phyloP scores from a whole-genome alignment of 1,140 invertebrate species.

The Theocolax elegans region DNA sequence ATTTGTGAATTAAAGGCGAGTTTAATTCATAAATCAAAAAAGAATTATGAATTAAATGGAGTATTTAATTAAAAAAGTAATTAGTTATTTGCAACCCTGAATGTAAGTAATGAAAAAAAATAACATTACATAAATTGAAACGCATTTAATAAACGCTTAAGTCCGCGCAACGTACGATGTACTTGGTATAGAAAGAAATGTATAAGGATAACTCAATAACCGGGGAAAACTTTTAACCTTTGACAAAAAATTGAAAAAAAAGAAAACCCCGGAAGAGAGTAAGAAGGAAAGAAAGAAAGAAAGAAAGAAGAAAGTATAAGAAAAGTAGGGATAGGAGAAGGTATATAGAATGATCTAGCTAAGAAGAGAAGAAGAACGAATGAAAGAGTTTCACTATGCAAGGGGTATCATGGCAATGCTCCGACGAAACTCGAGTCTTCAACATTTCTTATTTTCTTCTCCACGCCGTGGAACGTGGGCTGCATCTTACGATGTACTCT shows the following conservation, averaged over 20 bases:
- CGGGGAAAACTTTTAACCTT: slow-evolving; percentile 31
- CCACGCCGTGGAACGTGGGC: slow-evolving; percentile 32
- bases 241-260: slow-evolving; percentile 26
- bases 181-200: too few relatives aligned
- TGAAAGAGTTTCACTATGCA: slow-evolving; percentile 40
- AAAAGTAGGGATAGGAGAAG: neutral
- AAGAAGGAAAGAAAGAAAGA: neutral
- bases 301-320: neutral
- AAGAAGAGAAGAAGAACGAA: slow-evolving; percentile 16
- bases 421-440: slow-evolving; percentile 33
- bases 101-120: too few relatives aligned
- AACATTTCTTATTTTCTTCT: slow-evolving; percentile 38
- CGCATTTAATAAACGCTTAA: too few relatives aligned
- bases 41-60: too few relatives aligned
- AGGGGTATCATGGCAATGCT: slow-evolving; percentile 36
- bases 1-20: too few relatives aligned
- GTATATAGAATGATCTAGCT: slow-evolving; percentile 25
- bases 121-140: too few relatives aligned
- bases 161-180: too few relatives aligned
- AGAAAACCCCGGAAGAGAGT: neutral
- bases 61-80: too few relatives aligned
- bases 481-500: slow-evolving; percentile 22
- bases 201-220: slow-evolving; percentile 1
- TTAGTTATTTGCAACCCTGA: too few relatives aligned
- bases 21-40: too few relatives aligned